Percentiles rank a stretch among this genome's conserved stretches.
Evolutionary conservation across 2,113 vertebrate genomes (phyloP).

Genomic region (Macquaria ambigua): DNA sequence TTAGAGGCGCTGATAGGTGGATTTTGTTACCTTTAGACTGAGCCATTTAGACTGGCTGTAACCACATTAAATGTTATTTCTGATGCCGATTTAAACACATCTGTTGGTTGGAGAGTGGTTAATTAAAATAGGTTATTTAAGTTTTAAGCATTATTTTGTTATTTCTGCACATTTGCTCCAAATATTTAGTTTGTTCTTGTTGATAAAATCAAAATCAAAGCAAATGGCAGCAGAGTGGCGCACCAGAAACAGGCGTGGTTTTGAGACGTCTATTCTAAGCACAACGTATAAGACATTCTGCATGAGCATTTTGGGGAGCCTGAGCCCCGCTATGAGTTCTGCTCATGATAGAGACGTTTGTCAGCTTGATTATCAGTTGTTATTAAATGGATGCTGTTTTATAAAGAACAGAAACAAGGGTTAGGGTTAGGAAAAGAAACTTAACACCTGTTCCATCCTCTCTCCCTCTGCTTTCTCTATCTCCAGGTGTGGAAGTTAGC

Average conservation of each 20-base stretch:
- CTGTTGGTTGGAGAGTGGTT: neutral
- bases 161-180: neutral
- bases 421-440: no score
- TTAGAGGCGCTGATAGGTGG: no score
- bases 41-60: no score
- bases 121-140: no score
- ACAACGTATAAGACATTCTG: neutral
- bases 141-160: neutral
- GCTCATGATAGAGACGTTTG: neutral
- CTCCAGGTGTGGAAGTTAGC: constrained; percentile 94
- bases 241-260: neutral
- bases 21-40: no score
- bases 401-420: neutral
- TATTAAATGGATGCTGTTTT: neutral
- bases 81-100: neutral
- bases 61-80: neutral
- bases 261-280: neutral
- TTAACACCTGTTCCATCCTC: neutral
- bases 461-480: neutral
- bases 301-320: neutral
- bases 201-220: neutral
- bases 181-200: neutral
- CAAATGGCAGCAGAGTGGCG: neutral
- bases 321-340: neutral
- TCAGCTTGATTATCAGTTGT: neutral